phyloP scores from a whole-genome alignment of 2,113 vertebrate species.

The Crotalus horridus region DNA sequence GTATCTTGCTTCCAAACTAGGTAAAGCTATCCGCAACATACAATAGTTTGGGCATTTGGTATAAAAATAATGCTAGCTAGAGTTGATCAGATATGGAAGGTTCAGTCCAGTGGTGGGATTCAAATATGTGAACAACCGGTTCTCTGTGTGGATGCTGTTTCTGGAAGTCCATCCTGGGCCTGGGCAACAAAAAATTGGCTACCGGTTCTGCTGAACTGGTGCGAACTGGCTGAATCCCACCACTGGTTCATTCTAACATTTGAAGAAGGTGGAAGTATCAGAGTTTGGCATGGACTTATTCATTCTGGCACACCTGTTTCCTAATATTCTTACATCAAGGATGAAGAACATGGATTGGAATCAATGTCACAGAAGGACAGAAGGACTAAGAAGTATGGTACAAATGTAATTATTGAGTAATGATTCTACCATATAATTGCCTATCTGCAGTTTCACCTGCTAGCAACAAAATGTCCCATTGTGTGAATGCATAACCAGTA shows the following conservation, averaged over 20 bases:
- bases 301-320: not conserved
- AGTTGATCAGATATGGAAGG: not conserved
- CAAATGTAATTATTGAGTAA: not conserved
- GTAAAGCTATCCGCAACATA: not conserved
- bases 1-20: not conserved
- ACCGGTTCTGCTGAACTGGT: no score
- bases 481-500: not conserved
- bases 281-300: not conserved
- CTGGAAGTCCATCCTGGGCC: no score
- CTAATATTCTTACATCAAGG: not conserved
- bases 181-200: no score
- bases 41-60: not conserved
- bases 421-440: not conserved
- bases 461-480: not conserved
- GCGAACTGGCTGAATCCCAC: no score
- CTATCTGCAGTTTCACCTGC: not conserved
- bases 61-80: not conserved
- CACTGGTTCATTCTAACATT: not conserved
- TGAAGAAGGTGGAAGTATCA: not conserved
- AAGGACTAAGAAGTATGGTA: not conserved
- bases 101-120: not conserved
- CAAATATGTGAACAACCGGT: no score
- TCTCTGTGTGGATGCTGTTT: no score
- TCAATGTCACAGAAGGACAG: not conserved
- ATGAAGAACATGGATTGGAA: not conserved